A percentile compares a stretch with the other conserved stretches of the same genome.
Evolutionary conservation across 2,888 invertebrate species (phyloP).

Genomic region (Polyommatus iphigenia): DNA sequence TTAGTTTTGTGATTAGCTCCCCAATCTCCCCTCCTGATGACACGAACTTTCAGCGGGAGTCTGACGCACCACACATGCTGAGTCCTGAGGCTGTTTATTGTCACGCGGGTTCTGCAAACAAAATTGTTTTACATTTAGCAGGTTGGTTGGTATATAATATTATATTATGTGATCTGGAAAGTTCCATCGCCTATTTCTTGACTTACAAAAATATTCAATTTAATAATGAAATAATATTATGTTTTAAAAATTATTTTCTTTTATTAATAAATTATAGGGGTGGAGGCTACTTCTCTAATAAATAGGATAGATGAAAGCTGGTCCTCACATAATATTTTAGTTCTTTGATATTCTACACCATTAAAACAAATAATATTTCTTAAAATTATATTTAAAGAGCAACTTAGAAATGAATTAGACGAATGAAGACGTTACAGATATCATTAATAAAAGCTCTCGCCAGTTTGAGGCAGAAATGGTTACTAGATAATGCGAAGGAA

Average conservation of each 20-base stretch:
- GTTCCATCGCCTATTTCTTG: too few species aligned
- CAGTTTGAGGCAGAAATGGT: slow-evolving; percentile 64
- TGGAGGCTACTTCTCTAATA: neutral
- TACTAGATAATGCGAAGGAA: slow-evolving; percentile 77
- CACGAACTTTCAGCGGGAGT: slow-evolving; percentile 46
- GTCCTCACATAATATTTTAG: neutral
- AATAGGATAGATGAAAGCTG: neutral
- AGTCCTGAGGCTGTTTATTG: slow-evolving; percentile 43
- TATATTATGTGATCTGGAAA: too few species aligned
- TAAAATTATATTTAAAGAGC: neutral
- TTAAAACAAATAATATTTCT: neutral
- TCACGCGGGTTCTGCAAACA: slow-evolving; percentile 39
- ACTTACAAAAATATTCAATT: too few species aligned
- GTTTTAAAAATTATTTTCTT: too few species aligned
- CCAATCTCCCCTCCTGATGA: slow-evolving; percentile 39
- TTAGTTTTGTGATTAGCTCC: slow-evolving; percentile 6
- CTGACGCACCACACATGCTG: slow-evolving; percentile 51
- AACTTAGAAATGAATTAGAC: neutral
- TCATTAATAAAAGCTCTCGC: slow-evolving; percentile 30
- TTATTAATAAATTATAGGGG: neutral
- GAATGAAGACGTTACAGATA: slow-evolving; percentile 37
- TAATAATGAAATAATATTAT: too few species aligned
- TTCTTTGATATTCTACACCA: slow-evolving; percentile 10
- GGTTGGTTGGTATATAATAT: too few species aligned
- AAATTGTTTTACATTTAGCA: slow-evolving; percentile 9